These are phyloP conservation scores for Axis porcinus DNA, from an alignment of 2,113 vertebrate genomes.

Conservation along the genomic window DNA sequence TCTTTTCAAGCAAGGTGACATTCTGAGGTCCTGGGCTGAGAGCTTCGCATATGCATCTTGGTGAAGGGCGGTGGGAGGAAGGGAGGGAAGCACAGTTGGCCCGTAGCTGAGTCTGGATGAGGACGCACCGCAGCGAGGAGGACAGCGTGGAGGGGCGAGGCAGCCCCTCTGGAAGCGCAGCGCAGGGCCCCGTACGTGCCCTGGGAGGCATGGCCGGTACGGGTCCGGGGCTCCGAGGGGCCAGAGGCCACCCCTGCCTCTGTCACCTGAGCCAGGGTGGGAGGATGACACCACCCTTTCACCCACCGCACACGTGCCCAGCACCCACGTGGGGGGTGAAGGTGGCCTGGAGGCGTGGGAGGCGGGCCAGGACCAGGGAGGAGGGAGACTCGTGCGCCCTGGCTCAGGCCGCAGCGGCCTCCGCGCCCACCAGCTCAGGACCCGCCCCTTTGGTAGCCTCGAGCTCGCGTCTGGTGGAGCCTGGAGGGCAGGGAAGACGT, in stretches of 20 bases:
- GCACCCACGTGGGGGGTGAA: accelerated
- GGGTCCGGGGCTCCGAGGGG: accelerated
- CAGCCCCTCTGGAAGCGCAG: accelerated
- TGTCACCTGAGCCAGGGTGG: accelerated
- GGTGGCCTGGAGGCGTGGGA: accelerated
- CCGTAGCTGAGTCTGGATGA: neutral
- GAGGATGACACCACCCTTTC: accelerated
- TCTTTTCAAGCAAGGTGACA: neutral
- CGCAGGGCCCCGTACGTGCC: accelerated
- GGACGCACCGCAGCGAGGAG: accelerated
- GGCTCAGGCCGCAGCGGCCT: neutral
- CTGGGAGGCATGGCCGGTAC: accelerated
- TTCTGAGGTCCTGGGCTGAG: neutral
- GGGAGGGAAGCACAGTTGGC: neutral
- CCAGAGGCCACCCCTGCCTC: neutral
- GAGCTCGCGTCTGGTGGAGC: neutral
- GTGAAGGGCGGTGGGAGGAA: neutral
- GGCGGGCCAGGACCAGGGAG: neutral
- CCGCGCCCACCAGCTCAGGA: neutral
- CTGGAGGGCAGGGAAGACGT: accelerated
- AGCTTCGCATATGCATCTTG: neutral
- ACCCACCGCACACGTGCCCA: accelerated
- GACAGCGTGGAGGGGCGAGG: accelerated
- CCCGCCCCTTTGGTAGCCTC: too few species aligned
- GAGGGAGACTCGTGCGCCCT: accelerated